Evolutionary conservation across 2,113 vertebrate species (phyloP).

Genomic region (Microtus oregoni): DNA sequence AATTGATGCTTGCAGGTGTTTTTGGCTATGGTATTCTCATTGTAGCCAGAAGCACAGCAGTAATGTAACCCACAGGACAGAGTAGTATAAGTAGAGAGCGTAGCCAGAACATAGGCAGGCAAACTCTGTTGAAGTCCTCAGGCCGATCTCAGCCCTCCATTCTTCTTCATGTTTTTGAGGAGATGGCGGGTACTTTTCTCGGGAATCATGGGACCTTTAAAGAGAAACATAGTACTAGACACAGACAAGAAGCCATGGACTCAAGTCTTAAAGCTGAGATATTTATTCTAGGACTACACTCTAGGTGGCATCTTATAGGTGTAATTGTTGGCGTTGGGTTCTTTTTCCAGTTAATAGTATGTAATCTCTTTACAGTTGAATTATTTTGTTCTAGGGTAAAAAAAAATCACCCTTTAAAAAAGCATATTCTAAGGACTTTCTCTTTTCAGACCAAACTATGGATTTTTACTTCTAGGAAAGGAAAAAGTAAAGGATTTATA

Average conservation of each 20-base stretch:
- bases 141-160: constrained; percentile 88
- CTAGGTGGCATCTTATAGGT: constrained; percentile 32
- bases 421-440: constrained; percentile 13
- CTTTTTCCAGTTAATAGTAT: constrained; percentile 21
- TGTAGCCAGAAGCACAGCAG: constrained; percentile 78
- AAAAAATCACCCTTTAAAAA: constrained; percentile 40
- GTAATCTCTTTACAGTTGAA: constrained; percentile 54
- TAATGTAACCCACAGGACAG: constrained; percentile 48
- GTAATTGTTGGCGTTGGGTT: constrained; percentile 30
- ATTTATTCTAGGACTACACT: constrained; percentile 15
- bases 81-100: constrained; percentile 23
- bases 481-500: constrained; percentile 53
- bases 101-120: constrained; percentile 73
- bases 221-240: not conserved
- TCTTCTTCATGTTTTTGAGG: constrained; percentile 83
- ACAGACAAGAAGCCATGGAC: not conserved
- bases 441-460: constrained; percentile 57
- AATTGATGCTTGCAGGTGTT: constrained; percentile 86
- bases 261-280: not conserved
- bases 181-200: constrained; percentile 76
- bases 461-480: constrained; percentile 60
- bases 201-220: constrained; percentile 69
- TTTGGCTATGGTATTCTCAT: constrained; percentile 82
- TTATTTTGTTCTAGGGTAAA: constrained; percentile 58
- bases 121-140: constrained; percentile 81